These are phyloP conservation scores for Cirrhinus molitorella DNA, from an alignment of 2,797 vertebrate species.

Conservation along the genomic window DNA sequence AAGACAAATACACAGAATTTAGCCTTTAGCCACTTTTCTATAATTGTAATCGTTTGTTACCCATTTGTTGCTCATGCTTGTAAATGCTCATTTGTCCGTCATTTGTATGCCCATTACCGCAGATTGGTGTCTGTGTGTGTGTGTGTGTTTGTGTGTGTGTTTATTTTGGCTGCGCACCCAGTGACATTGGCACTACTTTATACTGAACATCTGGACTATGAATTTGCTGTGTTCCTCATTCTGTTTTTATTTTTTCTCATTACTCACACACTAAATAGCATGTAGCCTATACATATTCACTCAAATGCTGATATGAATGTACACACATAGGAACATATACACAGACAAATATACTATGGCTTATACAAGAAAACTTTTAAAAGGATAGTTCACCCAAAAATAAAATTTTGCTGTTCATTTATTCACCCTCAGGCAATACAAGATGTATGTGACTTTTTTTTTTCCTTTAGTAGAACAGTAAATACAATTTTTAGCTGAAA, in stretches of 20 bases:
- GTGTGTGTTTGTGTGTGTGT: constrained; percentile 6
- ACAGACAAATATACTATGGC: not conserved
- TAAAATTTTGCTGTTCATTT: not conserved
- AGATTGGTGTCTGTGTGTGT: constrained; percentile 50
- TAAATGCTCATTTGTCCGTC: constrained; percentile 75
- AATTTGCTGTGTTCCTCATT: constrained; percentile 41
- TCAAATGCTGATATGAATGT: not conserved
- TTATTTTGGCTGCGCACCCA: constrained; percentile 72
- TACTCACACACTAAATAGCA: constrained; percentile 8
- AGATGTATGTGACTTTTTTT: not conserved
- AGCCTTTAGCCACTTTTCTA: constrained; percentile 5
- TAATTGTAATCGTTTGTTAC: constrained; percentile 45
- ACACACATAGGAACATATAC: not conserved
- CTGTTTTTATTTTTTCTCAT: constrained; percentile 29
- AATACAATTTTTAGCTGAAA: no score
- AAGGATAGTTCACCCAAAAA: not conserved
- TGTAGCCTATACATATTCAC: not conserved
- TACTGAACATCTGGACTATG: constrained; percentile 76
- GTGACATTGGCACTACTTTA: constrained; percentile 68
- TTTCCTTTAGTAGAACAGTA: no score
- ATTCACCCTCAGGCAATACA: not conserved
- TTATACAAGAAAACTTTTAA: not conserved
- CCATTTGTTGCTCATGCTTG: constrained; percentile 71
- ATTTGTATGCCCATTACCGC: constrained; percentile 72
- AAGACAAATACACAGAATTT: not conserved